These are phyloP conservation scores for Eilema caniola DNA, from an alignment of 2,888 invertebrate species.

Conservation along the genomic window DNA sequence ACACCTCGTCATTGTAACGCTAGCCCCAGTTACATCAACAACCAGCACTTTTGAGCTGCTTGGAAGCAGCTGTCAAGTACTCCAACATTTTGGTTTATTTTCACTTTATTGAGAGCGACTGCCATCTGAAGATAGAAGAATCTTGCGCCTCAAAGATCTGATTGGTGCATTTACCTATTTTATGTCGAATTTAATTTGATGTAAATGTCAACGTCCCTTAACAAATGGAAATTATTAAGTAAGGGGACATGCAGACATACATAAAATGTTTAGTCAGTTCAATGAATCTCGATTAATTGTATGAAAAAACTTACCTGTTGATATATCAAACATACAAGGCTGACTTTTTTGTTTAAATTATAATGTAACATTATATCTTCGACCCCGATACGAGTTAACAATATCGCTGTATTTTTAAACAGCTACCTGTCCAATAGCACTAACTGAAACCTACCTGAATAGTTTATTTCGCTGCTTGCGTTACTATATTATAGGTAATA, in stretches of 20 bases:
- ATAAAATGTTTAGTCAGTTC: conserved; percentile 26
- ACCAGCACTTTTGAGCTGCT: too few relatives aligned
- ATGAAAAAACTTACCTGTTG: conserved; percentile 25
- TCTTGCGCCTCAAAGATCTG: background rate
- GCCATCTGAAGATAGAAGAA: background rate
- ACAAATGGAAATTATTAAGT: conserved; percentile 28
- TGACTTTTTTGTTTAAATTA: conserved; percentile 37
- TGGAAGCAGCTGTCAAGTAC: too few relatives aligned
- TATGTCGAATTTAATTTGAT: background rate
- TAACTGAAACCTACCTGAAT: too few relatives aligned
- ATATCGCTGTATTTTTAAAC: too few relatives aligned
- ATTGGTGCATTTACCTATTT: background rate
- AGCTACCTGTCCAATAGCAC: too few relatives aligned
- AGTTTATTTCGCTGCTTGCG: background rate
- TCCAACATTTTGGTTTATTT: too few relatives aligned
- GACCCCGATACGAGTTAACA: conserved; percentile 28
- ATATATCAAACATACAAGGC: conserved; percentile 20
- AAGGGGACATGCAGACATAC: background rate
- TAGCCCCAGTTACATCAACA: too few relatives aligned
- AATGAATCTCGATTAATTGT: conserved; percentile 17
- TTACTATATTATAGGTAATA: background rate
- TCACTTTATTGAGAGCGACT: background rate
- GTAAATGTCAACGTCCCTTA: conserved; percentile 11
- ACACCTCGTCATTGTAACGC: background rate
- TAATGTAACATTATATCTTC: conserved; percentile 39